phyloP scores from a whole-genome alignment of 2,113 vertebrate species.

The Pholis gunnellus region DNA sequence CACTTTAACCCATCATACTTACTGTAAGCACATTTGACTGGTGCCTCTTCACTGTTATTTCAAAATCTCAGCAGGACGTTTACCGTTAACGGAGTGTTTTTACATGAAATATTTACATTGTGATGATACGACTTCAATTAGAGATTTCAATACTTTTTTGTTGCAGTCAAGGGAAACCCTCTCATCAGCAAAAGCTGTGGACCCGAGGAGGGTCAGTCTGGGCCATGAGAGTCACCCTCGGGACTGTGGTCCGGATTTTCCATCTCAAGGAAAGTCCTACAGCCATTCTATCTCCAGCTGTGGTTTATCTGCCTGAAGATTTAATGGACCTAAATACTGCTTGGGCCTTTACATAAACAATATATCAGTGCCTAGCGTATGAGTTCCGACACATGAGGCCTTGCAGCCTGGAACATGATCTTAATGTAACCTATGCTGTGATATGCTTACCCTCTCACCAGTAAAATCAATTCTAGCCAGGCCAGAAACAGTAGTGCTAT shows the following conservation, averaged over 20 bases:
- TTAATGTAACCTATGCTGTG: constrained; percentile 47
- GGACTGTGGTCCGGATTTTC: constrained; percentile 64
- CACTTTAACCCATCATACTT: neutral
- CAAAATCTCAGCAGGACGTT: neutral
- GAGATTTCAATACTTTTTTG: constrained; percentile 25
- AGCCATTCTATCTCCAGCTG: constrained; percentile 50
- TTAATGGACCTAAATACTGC: constrained; percentile 53
- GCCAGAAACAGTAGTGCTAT: constrained; percentile 9
- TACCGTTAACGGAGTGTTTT: constrained; percentile 10
- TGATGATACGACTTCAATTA: neutral
- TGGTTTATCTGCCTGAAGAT: constrained; percentile 51
- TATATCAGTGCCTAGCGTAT: constrained; percentile 33
- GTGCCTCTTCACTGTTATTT: neutral
- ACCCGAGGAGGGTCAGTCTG: constrained; percentile 11
- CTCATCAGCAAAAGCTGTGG: constrained; percentile 22
- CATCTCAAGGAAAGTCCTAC: constrained; percentile 65
- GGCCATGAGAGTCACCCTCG: neutral
- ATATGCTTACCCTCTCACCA: constrained; percentile 27
- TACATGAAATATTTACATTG: constrained; percentile 45
- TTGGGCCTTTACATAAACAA: constrained; percentile 19
- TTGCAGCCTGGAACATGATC: constrained; percentile 52
- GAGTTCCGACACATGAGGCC: constrained; percentile 27
- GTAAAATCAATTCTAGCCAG: constrained; percentile 40
- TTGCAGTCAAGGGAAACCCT: constrained; percentile 31
- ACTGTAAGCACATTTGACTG: constrained; percentile 4